These are phyloP conservation scores for Argya squamiceps DNA, from an alignment of 2,797 vertebrate genomes.

Conservation along the genomic window DNA sequence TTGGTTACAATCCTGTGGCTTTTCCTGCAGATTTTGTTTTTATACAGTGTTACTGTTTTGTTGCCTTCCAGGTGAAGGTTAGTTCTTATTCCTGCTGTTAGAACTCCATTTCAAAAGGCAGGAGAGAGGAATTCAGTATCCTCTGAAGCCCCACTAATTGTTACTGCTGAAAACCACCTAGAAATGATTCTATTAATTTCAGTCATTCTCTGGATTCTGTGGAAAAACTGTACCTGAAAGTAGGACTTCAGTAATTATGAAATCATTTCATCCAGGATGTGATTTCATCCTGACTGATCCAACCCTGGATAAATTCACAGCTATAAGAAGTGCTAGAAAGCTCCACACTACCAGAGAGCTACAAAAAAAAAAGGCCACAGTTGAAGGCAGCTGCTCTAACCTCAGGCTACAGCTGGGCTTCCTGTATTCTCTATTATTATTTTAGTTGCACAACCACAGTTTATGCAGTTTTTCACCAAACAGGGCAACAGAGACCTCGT, in stretches of 20 bases:
- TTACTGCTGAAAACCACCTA: constrained; percentile 27
- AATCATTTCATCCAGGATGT: not conserved
- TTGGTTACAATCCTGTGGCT: not conserved
- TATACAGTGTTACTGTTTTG: not conserved
- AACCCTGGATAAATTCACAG: not conserved
- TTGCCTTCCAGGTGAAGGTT: constrained; percentile 24
- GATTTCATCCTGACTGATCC: not conserved
- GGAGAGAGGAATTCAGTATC: not conserved
- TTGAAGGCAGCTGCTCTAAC: not conserved
- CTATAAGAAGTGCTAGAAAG: not conserved
- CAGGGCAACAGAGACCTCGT: not conserved
- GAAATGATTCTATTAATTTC: not conserved
- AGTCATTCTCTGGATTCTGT: not conserved
- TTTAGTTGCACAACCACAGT: not conserved
- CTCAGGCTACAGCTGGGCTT: not conserved
- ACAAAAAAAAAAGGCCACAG: not conserved
- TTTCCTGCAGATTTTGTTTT: not conserved
- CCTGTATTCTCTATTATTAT: not conserved
- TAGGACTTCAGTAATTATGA: not conserved
- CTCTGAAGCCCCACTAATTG: not conserved
- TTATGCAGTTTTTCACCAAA: not conserved
- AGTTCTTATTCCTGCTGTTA: constrained; percentile 24
- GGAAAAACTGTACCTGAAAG: not conserved
- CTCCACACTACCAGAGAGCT: not conserved
- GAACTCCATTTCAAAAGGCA: constrained; percentile 8